A percentile compares a stretch with the other conserved stretches of the same genome.
phyloP scores from a whole-genome alignment of 2,113 vertebrate genomes.

The Peromyscus californicus region DNA sequence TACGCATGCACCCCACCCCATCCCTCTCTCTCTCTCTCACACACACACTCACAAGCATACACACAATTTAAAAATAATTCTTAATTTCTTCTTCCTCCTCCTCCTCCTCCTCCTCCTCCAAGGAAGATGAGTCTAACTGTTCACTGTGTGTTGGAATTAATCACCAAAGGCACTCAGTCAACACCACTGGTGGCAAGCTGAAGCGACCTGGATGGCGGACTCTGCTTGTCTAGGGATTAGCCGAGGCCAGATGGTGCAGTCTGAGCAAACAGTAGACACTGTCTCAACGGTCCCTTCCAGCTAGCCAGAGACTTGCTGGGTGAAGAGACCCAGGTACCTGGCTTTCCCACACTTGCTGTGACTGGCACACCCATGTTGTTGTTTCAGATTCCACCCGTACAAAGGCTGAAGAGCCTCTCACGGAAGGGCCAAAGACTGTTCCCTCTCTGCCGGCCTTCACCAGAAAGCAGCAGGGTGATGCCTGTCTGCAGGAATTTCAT shows the following conservation, averaged over 20 bases:
- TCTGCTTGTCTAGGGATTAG: constrained; percentile 78
- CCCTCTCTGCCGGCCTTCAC: not conserved
- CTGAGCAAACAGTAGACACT: not conserved
- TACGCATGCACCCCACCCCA: too few relatives aligned
- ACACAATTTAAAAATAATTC: not conserved
- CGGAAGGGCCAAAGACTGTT: not conserved
- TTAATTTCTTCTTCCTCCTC: not conserved
- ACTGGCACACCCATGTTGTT: not conserved
- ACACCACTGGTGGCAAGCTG: constrained; percentile 74
- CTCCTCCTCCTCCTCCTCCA: not conserved
- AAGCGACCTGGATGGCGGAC: constrained; percentile 74
- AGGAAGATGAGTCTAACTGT: constrained; percentile 29
- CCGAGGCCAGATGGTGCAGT: constrained; percentile 64
- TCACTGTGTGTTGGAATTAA: constrained; percentile 82
- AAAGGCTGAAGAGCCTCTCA: not conserved
- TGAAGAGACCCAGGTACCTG: not conserved
- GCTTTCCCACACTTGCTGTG: constrained; percentile 34
- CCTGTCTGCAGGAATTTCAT: not conserved
- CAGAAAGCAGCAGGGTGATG: not conserved
- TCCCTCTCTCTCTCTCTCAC: too few relatives aligned
- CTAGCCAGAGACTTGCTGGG: not conserved
- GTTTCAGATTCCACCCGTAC: not conserved
- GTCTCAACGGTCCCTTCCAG: not conserved
- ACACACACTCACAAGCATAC: too few relatives aligned
- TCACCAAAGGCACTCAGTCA: constrained; percentile 85